Evolutionary conservation across 1,140 invertebrate genomes (phyloP), one percentile per base, ranked within the genome.

Genomic region (Battus philenor): DNA sequence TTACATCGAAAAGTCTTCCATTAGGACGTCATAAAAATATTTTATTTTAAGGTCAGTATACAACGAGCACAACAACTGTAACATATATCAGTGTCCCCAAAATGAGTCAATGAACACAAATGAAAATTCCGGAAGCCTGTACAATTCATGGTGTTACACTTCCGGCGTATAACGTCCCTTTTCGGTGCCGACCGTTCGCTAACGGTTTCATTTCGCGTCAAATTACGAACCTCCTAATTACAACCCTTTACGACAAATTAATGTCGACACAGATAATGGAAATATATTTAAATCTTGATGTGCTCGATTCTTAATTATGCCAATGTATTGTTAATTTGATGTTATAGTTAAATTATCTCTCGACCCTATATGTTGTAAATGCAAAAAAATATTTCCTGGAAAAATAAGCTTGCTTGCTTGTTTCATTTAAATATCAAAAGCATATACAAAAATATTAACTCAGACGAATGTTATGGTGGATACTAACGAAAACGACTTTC

Each of bases 91-190:
- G 7, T 33, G 38, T 27, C 34, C 2, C 38, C 24, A 41, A 27
- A 41, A 29, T n/a, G 2, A 38, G 38, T 41, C 22, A 41, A 41
- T 27, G 22, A 50, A 45, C 26, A 17, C 36, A 39, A 43, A 33
- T 53, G 56, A 57, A 59, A 59, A 67, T 66, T 68, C 59, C 63
- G 74, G 71, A 73, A 75, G 68, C 65, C 59, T 44, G 63, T 70
- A 55, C 60, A 67, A 68, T 71, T 63, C 62, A 69, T 53, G 48
- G 43, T 67, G 57, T 50, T 66, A 59, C 59, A 74, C 64, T 68
- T 78, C 75, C 78, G 73, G 63, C 50, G 47, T 2, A 27, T 45
- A 30, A 18, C 49, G 65, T 62, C 69, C 62, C 69, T 71, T 76
- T 68, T 76, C 47, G 60, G 69, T 62, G 62, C 52, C 60, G 55